Conservation (phyloP, 1,140 invertebrate species). For the Pararge aegeria region DNA sequence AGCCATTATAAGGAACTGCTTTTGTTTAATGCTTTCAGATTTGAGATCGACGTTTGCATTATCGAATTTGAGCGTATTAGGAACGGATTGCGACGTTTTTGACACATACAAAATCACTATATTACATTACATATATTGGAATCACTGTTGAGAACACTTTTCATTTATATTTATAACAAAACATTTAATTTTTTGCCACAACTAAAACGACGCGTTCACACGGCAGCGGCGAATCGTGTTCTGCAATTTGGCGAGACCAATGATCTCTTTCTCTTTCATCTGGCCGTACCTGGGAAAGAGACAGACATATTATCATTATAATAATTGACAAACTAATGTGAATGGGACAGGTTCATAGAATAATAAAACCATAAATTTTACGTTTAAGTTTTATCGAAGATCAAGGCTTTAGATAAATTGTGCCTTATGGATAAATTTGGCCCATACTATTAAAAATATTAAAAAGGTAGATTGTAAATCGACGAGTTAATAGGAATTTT, state of each 20-base stretch:
- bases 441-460: background rate
- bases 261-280: constrained; percentile 34
- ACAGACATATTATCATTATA: constrained; percentile 43
- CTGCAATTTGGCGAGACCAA: constrained; percentile 23
- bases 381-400: constrained; percentile 33
- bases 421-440: background rate
- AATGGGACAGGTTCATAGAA: constrained; percentile 49
- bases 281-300: constrained; percentile 53
- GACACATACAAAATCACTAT: background rate
- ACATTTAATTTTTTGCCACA: constrained; percentile 5
- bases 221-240: constrained; percentile 31
- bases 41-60: constrained; percentile 13
- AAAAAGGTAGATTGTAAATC: too few relatives aligned
- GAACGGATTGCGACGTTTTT: constrained; percentile 44
- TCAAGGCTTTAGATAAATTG: constrained; percentile 31
- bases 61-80: constrained; percentile 46
- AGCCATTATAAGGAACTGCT: constrained; percentile 62
- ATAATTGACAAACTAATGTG: constrained; percentile 33
- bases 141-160: constrained; percentile 4
- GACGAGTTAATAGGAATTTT: too few relatives aligned
- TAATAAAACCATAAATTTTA: constrained; percentile 4
- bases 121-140: background rate
- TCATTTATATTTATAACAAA: constrained; percentile 6
- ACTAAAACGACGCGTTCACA: constrained; percentile 24
- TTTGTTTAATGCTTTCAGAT: constrained; percentile 10